Base-by-base conservation (phyloP, 2,888 invertebrate genomes). In the Portevinia maculata region DNA sequence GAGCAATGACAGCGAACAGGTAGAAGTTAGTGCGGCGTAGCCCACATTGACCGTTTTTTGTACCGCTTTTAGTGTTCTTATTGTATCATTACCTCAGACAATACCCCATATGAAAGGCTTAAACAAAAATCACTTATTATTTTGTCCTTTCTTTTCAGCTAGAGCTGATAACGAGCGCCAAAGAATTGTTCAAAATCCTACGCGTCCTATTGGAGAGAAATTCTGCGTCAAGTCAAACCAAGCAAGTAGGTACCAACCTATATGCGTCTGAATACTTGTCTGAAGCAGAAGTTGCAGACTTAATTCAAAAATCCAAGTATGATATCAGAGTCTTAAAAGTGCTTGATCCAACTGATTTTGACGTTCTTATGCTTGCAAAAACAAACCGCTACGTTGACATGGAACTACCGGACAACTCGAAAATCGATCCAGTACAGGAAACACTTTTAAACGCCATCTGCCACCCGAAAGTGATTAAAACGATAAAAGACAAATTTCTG, bases 391-490 rank as follows among this genome's bases (percentile, higher is more conserved):
- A 39, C 9, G 21, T 32, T 11, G 30, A 41, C 7, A 76, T 34
- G 28, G 15, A 15, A 4, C 8, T 13, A 34, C 21, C 37, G 19
- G 41, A 78, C 4, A 8, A 13, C 0, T 11, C 13, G 1, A 39
- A 11, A 5, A 67, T 46, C 6, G 37, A 64, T 41, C 46, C 60
- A 9, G 34, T 84, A 1, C 59, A 69, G 11, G 79, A 76, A 52
- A 37, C 52, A 3, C 60, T 84, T 32, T n/a, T 84, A 1, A 84
- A 84, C 19, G 52, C 73, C 7, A 81, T 76, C 1, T 76, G 81
- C 28, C 71, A 84, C 48, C 81, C 84, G 9, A 57, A 50, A 5
- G 41, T 60, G 1, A 69, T 84, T 37, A 59, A 48, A 59, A 41
- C 17, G 19, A 55, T 81, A 28, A 76, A 69, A 65, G 64, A 75